phyloP scores from a whole-genome alignment of 1,140 invertebrate species.

The Bathynomus jamesi region DNA sequence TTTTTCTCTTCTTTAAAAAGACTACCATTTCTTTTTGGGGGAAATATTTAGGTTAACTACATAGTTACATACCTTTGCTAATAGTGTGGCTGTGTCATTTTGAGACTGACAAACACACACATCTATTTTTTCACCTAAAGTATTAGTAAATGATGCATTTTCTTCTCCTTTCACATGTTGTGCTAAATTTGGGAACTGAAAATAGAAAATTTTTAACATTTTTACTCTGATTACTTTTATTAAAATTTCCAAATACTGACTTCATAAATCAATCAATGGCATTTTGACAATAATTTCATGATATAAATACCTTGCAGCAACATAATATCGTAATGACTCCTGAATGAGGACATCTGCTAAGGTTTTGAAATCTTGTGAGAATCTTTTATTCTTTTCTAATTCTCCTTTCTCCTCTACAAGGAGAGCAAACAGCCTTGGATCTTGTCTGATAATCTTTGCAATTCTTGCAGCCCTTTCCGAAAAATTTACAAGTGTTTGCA shows the following conservation, averaged over 20 bases:
- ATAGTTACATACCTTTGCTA: constrained; percentile 50
- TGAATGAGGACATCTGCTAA: constrained; percentile 74
- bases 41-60: too few species aligned
- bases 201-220: constrained; percentile 17
- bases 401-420: constrained; percentile 49
- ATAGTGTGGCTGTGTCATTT: constrained; percentile 57
- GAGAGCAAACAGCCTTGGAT: constrained; percentile 58
- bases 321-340: constrained; percentile 63
- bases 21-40: too few species aligned
- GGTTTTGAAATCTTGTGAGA: constrained; percentile 71
- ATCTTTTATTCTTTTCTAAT: constrained; percentile 48
- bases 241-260: not conserved
- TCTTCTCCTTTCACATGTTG: constrained; percentile 75
- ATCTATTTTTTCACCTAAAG: constrained; percentile 59
- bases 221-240: not conserved
- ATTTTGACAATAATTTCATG: constrained; percentile 7
- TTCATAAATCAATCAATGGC: not conserved
- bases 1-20: too few species aligned
- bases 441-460: constrained; percentile 60
- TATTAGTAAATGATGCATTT: constrained; percentile 68
- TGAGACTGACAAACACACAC: constrained; percentile 56
- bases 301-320: constrained; percentile 53
- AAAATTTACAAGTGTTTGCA: constrained; percentile 19
- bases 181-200: constrained; percentile 64
- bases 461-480: constrained; percentile 74